These are phyloP conservation scores for Eurois occulta DNA, from an alignment of 2,888 invertebrate genomes.

Conservation along the genomic window DNA sequence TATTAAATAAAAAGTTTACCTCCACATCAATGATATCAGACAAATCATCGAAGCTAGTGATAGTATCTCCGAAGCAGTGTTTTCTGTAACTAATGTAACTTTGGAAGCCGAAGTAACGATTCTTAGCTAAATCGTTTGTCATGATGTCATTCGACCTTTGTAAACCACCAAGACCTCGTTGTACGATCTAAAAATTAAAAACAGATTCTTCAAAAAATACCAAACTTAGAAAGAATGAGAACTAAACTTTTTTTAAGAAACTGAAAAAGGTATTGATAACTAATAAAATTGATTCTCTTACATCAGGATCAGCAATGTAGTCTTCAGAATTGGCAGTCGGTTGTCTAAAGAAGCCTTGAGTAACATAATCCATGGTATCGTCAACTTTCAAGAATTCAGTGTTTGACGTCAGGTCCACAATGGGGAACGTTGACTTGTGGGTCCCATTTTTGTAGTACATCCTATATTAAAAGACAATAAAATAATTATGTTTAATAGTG, in stretches of 20 bases:
- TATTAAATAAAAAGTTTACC: constrained; percentile 15
- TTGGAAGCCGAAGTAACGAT: constrained; percentile 95
- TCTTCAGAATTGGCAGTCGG: constrained; percentile 69
- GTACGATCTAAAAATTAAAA: constrained; percentile 65
- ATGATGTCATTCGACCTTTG: constrained; percentile 68
- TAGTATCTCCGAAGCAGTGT: constrained; percentile 93
- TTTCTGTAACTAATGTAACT: constrained; percentile 95
- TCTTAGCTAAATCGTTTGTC: constrained; percentile 71
- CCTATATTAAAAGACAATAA: constrained; percentile 8
- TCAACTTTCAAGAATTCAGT: constrained; percentile 68
- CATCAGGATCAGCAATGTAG: constrained; percentile 69
- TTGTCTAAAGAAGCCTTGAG: constrained; percentile 72
- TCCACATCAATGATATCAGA: constrained; percentile 23
- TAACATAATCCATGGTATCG: constrained; percentile 67
- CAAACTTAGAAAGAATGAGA: not conserved
- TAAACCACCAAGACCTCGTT: constrained; percentile 64
- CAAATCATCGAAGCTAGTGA: constrained; percentile 47
- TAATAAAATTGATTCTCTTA: constrained; percentile 57
- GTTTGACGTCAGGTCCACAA: constrained; percentile 72
- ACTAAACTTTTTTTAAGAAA: not conserved
- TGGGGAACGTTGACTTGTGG: constrained; percentile 64
- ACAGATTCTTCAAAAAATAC: not conserved
- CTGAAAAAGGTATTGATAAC: not conserved
- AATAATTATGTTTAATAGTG: not conserved
- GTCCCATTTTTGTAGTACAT: constrained; percentile 46